phyloP scores from a whole-genome alignment of 2,797 vertebrate genomes.

The Columba guinea region DNA sequence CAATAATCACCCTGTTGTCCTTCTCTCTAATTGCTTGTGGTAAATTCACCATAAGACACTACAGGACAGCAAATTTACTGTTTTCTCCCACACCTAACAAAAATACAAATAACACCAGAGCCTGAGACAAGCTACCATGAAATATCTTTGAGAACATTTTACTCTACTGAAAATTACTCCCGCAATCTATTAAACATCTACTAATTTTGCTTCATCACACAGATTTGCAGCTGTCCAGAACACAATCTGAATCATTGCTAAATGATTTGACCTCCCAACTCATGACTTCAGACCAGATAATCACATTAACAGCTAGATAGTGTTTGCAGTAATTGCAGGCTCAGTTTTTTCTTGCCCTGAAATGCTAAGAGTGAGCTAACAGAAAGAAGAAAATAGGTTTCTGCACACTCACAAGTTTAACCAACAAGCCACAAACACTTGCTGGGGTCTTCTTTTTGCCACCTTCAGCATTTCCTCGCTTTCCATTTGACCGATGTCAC shows the following conservation, averaged over 20 bases:
- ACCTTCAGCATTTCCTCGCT: conserved; percentile 62
- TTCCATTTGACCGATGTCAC: conserved; percentile 57
- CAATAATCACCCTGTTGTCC: not conserved
- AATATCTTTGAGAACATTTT: not conserved
- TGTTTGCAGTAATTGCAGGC: not conserved
- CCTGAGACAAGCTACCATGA: not conserved
- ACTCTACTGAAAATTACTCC: not conserved
- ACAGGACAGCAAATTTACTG: not conserved
- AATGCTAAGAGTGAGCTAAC: not conserved
- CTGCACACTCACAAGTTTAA: conserved; percentile 88
- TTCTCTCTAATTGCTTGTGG: not conserved
- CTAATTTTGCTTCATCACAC: not conserved
- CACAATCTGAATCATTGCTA: not conserved
- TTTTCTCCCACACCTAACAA: not conserved
- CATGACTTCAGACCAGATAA: not conserved
- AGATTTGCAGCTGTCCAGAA: conserved; percentile 15
- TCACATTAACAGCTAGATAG: not conserved
- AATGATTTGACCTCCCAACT: not conserved
- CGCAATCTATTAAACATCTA: conserved; percentile 3
- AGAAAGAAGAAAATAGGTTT: not conserved
- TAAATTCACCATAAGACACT: not conserved
- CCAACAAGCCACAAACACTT: conserved; percentile 83
- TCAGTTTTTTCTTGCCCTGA: not conserved
- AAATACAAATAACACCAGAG: not conserved
- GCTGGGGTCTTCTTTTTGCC: conserved; percentile 34